Evolutionary conservation across 2,888 invertebrate species (phyloP), one percentile per base, ranked within the genome.

Genomic region (Pantelozetes paolii): DNA sequence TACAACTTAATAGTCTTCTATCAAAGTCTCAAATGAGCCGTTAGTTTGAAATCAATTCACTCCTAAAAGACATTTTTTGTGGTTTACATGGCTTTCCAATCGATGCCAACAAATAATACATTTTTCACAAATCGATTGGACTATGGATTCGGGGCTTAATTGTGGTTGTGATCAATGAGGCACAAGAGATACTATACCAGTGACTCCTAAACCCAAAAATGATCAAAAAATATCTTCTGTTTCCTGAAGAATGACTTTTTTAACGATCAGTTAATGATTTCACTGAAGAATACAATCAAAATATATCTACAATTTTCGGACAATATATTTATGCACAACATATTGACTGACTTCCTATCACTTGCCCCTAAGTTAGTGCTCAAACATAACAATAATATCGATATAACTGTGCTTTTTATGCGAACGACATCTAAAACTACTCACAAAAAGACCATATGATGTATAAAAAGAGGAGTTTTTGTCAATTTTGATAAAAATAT

Each of bases 251-350:
- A n/a, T 36, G 13, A 1, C 9, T 8, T 36, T 64, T 64, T 64
- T 64, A 64, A 64, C 36, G 32, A 64, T 36, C 36, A 64, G 64
- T 64, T 64, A 64, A 64, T 64, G 64, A 64, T 64, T 64, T 5
- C 2, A 20, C 28, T 28, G 5, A 64, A 11, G 9, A 36, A 36
- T 2, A 2, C n/a, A 9, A 1, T 36, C 18, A 64, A 18, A 36
- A 13, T 18, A n/a, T 11, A n/a, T 40, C 26, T 2, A 18, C 28
- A 26, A 26, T 28, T 40, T 64, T 32, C 20, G 64, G 36, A 64
- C 40, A 64, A 26, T 64, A 64, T 20, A 36, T 64, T 36, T 64
- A 64, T 64, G 64, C 36, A 64, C 36, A 64, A 36, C 64, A 64
- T 64, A 64, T 64, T 64, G 64, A 32, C 5, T 32, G 64, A 64